Conservation (phyloP, 2,797 vertebrate species). For the Ctenochaetus hawaiiensis region DNA sequence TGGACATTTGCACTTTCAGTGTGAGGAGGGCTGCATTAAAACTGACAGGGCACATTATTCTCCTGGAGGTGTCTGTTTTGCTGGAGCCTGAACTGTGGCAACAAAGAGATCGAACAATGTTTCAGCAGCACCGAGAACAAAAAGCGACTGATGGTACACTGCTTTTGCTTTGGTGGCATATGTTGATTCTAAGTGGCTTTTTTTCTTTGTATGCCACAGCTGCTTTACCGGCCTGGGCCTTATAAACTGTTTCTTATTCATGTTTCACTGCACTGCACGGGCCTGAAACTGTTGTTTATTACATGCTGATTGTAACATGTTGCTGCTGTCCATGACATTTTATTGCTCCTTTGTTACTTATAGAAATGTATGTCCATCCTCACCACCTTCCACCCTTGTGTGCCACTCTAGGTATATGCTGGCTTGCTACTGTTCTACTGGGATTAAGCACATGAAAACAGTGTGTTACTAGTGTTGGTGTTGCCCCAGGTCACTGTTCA, state of each 20-base stretch:
- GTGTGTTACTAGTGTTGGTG: neutral
- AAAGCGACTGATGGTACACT: neutral
- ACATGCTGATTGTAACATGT: neutral
- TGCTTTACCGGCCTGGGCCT: neutral
- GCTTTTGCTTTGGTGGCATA: neutral
- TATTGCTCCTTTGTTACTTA: neutral
- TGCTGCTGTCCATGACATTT: neutral
- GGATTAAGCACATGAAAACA: neutral
- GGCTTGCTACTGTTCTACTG: neutral
- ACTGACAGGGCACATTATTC: slow-evolving; percentile 29
- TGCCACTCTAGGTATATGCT: neutral
- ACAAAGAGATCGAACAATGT: neutral
- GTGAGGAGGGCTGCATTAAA: slow-evolving; percentile 22
- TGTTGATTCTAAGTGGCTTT: neutral
- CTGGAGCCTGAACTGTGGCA: slow-evolving; percentile 20
- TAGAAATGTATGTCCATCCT: neutral
- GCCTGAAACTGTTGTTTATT: neutral
- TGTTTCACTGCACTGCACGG: neutral
- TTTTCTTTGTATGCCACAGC: neutral
- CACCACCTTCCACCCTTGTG: neutral
- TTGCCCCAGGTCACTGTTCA: neutral
- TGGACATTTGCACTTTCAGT: slow-evolving; percentile 25
- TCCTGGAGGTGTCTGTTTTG: slow-evolving; percentile 19
- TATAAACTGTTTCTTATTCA: neutral
- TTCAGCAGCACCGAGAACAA: slow-evolving; percentile 1